phyloP scores from a whole-genome alignment of 2,797 vertebrate genomes.

The Xenopus petersii region DNA sequence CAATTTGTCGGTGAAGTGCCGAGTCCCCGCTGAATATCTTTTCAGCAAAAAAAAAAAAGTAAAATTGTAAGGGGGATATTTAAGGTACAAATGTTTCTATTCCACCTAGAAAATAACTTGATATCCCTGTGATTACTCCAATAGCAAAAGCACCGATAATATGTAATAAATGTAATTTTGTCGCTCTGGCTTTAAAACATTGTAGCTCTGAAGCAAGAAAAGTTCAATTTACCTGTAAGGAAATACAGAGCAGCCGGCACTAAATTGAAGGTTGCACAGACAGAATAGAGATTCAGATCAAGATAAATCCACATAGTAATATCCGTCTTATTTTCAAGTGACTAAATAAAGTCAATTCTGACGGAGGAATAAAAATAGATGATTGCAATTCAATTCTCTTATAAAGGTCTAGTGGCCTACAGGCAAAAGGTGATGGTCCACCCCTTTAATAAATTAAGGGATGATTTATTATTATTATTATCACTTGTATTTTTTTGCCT shows the following conservation, averaged over 20 bases:
- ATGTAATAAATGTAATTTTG: slow-evolving; percentile 2
- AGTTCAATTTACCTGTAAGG: slow-evolving; percentile 2
- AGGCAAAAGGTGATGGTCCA: too few species aligned
- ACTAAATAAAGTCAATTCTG: neutral
- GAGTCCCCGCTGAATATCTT: too few species aligned
- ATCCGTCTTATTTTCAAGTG: neutral
- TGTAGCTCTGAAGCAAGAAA: neutral
- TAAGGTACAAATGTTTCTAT: neutral
- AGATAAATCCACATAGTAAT: neutral
- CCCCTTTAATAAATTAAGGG: too few species aligned
- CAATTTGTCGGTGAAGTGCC: too few species aligned
- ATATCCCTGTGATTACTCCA: slow-evolving; percentile 1
- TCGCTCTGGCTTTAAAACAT: neutral
- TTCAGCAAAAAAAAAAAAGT: neutral
- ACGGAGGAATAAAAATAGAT: neutral
- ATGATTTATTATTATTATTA: too few species aligned
- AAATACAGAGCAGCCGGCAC: neutral
- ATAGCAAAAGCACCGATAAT: neutral
- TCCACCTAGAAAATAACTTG: neutral
- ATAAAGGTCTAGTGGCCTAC: too few species aligned
- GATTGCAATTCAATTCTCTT: too few species aligned
- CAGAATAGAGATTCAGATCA: neutral
- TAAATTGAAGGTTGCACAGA: neutral
- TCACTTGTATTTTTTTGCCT: too few species aligned
- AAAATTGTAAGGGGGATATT: neutral